Evolutionary conservation across 2,888 invertebrate genomes (phyloP), one percentile per base, ranked within the genome.

Genomic region (Conops quadrifasciatus): DNA sequence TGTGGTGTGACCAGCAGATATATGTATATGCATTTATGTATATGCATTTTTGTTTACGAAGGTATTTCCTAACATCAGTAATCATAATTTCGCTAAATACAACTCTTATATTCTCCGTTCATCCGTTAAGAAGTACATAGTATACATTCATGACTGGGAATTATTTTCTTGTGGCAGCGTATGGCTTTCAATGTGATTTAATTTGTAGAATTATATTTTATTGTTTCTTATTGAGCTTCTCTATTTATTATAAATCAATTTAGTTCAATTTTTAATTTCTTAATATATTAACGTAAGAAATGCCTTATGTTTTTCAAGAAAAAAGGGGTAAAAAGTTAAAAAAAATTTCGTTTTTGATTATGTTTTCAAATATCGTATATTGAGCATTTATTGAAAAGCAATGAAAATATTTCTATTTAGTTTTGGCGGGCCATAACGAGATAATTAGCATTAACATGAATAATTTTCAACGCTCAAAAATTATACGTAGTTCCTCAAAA

Each of bases 131-230:
- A 43, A 43, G 21, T 63, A 19, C 13, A 56, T n/a, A 43, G 15
- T 19, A 63, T 36, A 63, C 19, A 15, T 43, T 65, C 47, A 67
- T 59, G 47, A 67, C 60, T 60, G 67, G 67, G 59, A 60, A 67
- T 53, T 9, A 21, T n/a, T 73, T 73, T 68, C 51, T 53, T 79
- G 80, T 80, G 80, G 80, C 80, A 80, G 80, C 80, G 73, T 75
- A 76, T 81, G 81, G 81, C 79, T 80, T 77, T 66, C 64, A 49
- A 28, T 28, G 28, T 68, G 21, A 24, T 59, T 49, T 71, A 30
- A 67, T 72, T 62, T 71, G 56, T 58, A 71, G 43, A 63, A 49
- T 24, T 36, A 51, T 66, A 62, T 28, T 58, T 36, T 62, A 3
- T 65, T 65, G 4, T 43, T 70, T 66, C 7, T 56, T 67, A 49